A percentile compares a stretch with the other conserved stretches of the same genome.
Conservation (phyloP, 2,888 invertebrate genomes). For the Rhingia campestris region DNA sequence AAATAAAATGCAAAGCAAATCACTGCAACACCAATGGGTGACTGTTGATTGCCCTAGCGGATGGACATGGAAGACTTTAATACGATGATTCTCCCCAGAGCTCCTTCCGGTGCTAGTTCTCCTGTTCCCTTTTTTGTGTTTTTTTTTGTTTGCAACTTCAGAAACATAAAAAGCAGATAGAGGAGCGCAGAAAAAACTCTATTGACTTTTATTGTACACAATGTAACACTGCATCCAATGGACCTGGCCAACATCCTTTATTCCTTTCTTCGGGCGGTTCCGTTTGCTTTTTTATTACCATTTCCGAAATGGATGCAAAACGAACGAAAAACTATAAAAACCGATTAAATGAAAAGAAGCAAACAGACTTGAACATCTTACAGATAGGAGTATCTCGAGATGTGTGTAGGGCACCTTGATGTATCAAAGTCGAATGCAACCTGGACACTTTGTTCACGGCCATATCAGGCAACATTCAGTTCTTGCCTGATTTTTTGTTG, state of each 20-base stretch:
- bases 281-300: constrained; percentile 40
- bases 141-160: constrained; percentile 3
- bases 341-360: constrained; percentile 9
- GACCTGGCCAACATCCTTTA: constrained; percentile 23
- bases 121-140: background rate
- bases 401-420: background rate
- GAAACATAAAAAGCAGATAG: constrained; percentile 33
- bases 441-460: constrained; percentile 22
- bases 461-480: constrained; percentile 1
- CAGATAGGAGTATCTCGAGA: constrained; percentile 4
- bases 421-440: constrained; percentile 46
- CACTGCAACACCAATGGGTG: constrained; percentile 53
- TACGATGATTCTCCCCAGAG: constrained; percentile 2
- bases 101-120: constrained; percentile 16
- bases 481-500: constrained; percentile 20
- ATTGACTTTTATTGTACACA: constrained; percentile 61
- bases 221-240: constrained; percentile 41
- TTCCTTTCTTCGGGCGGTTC: constrained; percentile 32
- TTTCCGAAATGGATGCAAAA: constrained; percentile 45
- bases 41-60: constrained; percentile 49
- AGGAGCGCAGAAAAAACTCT: constrained; percentile 14
- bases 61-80: constrained; percentile 48
- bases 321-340: background rate
- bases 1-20: constrained; percentile 57
- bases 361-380: constrained; percentile 28